Base-by-base conservation (phyloP, 1,140 invertebrate species). In the Eupristina koningsbergeri region DNA sequence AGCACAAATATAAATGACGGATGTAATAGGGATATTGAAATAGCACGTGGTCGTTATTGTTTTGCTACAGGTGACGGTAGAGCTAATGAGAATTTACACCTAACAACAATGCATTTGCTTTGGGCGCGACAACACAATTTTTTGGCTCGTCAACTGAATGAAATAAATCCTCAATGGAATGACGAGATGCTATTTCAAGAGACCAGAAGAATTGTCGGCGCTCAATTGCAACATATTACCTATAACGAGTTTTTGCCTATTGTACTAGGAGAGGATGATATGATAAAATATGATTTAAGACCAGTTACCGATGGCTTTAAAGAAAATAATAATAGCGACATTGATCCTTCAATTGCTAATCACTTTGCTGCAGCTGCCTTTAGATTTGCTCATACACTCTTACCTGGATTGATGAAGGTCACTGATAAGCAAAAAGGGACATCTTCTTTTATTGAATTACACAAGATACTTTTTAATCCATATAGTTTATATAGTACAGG, bases 291-390 rank as follows among this genome's bases (percentile, higher is more conserved):
- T 41, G 93, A 94, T n/a, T 87, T 98, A 64, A 93, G 94, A 67
- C 93, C 95, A 0, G 90, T 93, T 22, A 89, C 92, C 17, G 90
- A 89, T 0, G 95, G 95, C 0, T 94, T 94, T 87, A 95, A 95
- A 80, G 90, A 93, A 11, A 94, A 94, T 0, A 98, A 98, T 9
- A 73, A 76, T 9, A 61, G 76, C 26, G 5, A 53, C 0, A 93
- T 98, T 86, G 95, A 99, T 92, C 94, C 98, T 0, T 94, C 95
- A 0, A 95, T 99, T 79, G 95, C 96, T 1, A 99, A 99, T 92
- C 95, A 95, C 87, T 99, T 99, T 93, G 96, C 98, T 0, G 94
- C 97, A 0, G 95, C 98, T 5, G 98, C 96, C 1, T 98, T 97
- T 88, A 93, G 97, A 80, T 99, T 99, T 89, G 98, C 97, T 0